Base-by-base conservation (phyloP, 2,888 invertebrate genomes). In the Hedychridium roseum region DNA sequence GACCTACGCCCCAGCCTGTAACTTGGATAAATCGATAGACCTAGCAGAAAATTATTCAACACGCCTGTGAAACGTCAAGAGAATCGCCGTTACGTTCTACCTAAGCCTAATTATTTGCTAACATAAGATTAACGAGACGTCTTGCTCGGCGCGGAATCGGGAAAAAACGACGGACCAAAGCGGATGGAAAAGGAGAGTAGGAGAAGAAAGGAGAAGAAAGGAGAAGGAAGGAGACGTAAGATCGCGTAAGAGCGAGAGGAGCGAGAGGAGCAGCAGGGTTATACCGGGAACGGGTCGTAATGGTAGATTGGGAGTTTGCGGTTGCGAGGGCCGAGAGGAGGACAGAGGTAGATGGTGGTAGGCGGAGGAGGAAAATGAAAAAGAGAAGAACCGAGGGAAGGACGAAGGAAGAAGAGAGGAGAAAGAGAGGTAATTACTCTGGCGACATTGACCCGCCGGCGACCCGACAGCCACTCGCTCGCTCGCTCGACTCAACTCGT, bases 381-480 rank as follows among this genome's bases (percentile, higher is more conserved):
- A 27, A 39, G 40, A 28, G 35, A 44, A 37, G 50, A 43, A 47
- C 51, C 40, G 34, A 50, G 42, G 27, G 47, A 45, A 34, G 36
- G 43, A 43, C 51, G 32, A 41, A 54, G 27, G 26, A 14, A 31
- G 45, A 40, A 51, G 28, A 14, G 43, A 21, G 34, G 39, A 20
- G 43, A 31, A 31, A 57, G 61, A 61, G 66, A 68, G 70, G 54
- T 73, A 74, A 76, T 75, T 74, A 75, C 74, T 70, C 71, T 66
- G 71, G 71, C 71, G 75, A 75, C 75, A 75, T 76, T 75, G 75
- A 74, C 75, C 75, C 74, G 74, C 66, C 71, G 70, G 64, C 70
- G 71, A 73, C 74, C 73, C 70, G 67, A 67, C 70, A 69, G 65
- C 60, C 68, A 61, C 60, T 62, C 57, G 58, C 66, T 60, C 63